These are phyloP conservation scores for Abramis brama DNA, from an alignment of 2,113 vertebrate genomes.

Conservation along the genomic window DNA sequence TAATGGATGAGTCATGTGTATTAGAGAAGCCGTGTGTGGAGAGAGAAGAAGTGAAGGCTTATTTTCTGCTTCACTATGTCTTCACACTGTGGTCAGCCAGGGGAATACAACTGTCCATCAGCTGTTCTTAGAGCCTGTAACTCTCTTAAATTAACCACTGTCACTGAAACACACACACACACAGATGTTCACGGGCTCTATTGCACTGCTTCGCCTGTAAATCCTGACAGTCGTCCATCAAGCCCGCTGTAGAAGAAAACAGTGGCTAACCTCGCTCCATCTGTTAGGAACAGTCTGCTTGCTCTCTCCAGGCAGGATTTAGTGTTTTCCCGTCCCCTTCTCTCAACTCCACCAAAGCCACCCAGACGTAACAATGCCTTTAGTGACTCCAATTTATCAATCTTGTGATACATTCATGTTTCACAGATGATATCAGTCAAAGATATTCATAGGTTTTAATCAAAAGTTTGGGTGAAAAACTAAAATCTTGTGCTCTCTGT, in stretches of 20 bases:
- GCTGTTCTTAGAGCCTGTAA: conserved; percentile 67
- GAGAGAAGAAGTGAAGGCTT: conserved; percentile 41
- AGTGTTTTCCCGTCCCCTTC: conserved; percentile 42
- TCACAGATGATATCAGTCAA: conserved; percentile 42
- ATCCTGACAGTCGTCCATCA: conserved; percentile 61
- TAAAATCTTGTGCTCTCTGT: not conserved
- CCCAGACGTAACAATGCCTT: conserved; percentile 44
- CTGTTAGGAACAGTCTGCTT: conserved; percentile 57
- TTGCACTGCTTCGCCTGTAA: conserved; percentile 50
- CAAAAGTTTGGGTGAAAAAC: conserved; percentile 17
- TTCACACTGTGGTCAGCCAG: conserved; percentile 52
- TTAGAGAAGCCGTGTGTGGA: conserved; percentile 8
- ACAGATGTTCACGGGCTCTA: conserved; percentile 69
- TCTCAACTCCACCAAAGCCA: conserved; percentile 31
- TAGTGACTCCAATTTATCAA: conserved; percentile 51
- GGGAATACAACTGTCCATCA: conserved; percentile 70
- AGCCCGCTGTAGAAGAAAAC: conserved; percentile 52
- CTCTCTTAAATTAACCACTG: conserved; percentile 72
- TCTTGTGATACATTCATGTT: conserved; percentile 34
- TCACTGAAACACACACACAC: conserved; percentile 58
- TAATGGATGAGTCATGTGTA: conserved; percentile 23
- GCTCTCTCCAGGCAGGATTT: conserved; percentile 50
- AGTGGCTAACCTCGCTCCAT: conserved; percentile 57
- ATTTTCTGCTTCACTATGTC: conserved; percentile 59
- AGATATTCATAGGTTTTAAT: conserved; percentile 40